These are phyloP conservation scores for Rapana venosa DNA, from an alignment of 2,888 invertebrate genomes.

Conservation along the genomic window DNA sequence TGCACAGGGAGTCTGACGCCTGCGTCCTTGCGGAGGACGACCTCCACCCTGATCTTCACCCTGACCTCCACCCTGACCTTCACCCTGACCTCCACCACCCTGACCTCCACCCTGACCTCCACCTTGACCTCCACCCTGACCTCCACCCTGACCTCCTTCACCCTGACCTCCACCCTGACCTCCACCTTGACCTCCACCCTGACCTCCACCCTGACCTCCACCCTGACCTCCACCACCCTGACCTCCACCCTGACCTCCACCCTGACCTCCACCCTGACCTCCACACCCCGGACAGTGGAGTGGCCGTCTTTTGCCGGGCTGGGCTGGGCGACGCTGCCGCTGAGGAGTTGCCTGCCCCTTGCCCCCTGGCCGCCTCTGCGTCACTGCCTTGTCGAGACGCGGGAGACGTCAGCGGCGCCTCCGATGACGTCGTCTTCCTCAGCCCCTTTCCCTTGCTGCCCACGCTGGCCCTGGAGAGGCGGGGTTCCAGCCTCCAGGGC, in stretches of 20 bases:
- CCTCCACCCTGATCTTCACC: neutral
- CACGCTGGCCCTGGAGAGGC: neutral
- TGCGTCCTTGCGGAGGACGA: neutral
- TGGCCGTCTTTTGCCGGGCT: neutral
- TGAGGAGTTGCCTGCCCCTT: neutral
- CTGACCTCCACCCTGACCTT: neutral
- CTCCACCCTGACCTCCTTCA: neutral
- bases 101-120: neutral
- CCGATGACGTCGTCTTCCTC: neutral
- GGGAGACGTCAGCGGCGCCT: neutral
- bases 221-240: neutral
- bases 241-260: neutral
- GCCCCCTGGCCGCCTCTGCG: neutral
- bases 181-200: neutral
- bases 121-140: neutral
- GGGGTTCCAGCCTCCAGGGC: neutral
- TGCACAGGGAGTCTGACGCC: neutral
- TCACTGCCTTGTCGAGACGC: neutral
- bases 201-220: too few relatives aligned
- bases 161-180: neutral
- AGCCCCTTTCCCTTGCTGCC: neutral
- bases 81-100: neutral
- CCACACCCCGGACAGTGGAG: neutral
- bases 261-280: constrained; percentile 2
- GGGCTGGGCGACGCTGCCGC: neutral